phyloP scores from a whole-genome alignment of 2,888 invertebrate genomes.

The Xestoiulus laeticollis region DNA sequence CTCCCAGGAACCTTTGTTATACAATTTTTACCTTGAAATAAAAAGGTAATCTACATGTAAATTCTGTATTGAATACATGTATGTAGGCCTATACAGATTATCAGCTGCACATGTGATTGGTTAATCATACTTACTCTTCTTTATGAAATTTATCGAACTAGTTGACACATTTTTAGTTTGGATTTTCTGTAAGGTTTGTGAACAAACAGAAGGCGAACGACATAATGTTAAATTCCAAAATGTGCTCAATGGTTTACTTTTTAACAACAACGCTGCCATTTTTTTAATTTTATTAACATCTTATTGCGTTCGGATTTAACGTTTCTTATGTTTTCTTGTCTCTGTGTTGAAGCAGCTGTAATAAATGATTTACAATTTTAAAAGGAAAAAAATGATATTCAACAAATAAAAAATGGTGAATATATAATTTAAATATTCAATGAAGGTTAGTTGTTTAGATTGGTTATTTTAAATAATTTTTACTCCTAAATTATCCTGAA shows the following conservation, averaged over 20 bases:
- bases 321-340: too few species aligned
- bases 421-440: too few species aligned
- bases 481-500: too few species aligned
- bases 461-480: too few species aligned
- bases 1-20: too few species aligned
- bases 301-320: too few species aligned
- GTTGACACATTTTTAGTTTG: neutral
- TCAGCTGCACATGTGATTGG: neutral
- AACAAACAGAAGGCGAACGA: neutral
- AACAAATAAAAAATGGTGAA: too few species aligned
- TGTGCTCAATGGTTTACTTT: neutral
- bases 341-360: too few species aligned
- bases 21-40: too few species aligned
- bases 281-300: neutral
- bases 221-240: neutral
- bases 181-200: neutral
- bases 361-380: too few species aligned
- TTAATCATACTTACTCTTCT: neutral
- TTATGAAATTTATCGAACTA: neutral
- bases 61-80: neutral
- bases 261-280: neutral
- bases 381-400: too few species aligned
- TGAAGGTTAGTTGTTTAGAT: too few species aligned
- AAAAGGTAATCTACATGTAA: neutral
- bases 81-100: neutral